Conservation (phyloP, 2,888 invertebrate species). For the Biston stratarius region DNA sequence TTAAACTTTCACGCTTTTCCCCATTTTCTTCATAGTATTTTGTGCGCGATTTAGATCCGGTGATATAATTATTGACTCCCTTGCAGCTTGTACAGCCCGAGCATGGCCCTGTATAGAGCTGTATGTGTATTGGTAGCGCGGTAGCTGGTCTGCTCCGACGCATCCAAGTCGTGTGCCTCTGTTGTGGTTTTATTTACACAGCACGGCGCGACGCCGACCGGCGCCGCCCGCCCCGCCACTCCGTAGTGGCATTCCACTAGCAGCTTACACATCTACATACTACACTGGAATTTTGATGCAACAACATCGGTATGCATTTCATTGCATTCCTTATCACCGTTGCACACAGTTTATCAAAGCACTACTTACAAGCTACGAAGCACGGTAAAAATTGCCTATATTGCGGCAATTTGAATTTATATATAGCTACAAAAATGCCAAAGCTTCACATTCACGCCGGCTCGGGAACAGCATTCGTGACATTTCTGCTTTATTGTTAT, state of each 20-base stretch:
- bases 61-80: too few species aligned
- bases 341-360: constrained; percentile 38
- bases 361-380: constrained; percentile 5
- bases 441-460: constrained; percentile 50
- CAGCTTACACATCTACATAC: constrained; percentile 57
- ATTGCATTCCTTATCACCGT: constrained; percentile 45
- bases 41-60: too few species aligned
- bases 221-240: constrained; percentile 51
- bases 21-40: too few species aligned
- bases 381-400: constrained; percentile 31
- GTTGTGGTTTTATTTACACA: constrained; percentile 79
- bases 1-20: too few species aligned
- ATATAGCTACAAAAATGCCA: constrained; percentile 50
- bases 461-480: constrained; percentile 63
- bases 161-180: constrained; percentile 64
- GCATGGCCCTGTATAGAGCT: constrained; percentile 10
- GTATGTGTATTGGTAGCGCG: constrained; percentile 14
- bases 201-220: constrained; percentile 57
- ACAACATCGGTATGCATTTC: constrained; percentile 46
- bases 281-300: constrained; percentile 46
- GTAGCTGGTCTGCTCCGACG: constrained; percentile 43
- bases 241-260: constrained; percentile 58
- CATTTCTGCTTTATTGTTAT: constrained; percentile 77
- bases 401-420: constrained; percentile 32
- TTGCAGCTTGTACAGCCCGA: too few species aligned